phyloP scores from a whole-genome alignment of 2,797 vertebrate genomes.

The Phaenicophaeus curvirostris region DNA sequence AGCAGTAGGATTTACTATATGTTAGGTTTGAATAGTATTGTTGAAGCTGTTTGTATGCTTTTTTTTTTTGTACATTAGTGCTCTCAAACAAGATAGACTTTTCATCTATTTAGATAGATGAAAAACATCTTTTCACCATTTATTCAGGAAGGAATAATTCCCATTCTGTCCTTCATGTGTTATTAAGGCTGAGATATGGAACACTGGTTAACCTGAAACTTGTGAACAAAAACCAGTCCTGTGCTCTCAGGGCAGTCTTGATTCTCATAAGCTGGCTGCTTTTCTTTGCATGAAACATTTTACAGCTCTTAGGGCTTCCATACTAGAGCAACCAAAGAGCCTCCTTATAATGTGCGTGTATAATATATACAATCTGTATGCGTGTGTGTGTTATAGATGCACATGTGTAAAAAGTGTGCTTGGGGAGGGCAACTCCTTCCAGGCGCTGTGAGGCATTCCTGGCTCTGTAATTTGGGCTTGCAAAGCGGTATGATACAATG shows the following conservation, averaged over 20 bases:
- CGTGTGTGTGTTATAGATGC: neutral
- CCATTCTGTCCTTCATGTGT: neutral
- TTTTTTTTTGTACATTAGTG: neutral
- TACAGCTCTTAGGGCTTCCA: too few relatives aligned
- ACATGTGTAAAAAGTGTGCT: fast-evolving
- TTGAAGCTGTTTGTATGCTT: neutral
- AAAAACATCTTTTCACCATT: too few relatives aligned
- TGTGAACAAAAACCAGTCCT: neutral
- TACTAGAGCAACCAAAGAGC: too few relatives aligned
- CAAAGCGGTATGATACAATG: constrained; percentile 85
- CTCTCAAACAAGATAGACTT: neutral
- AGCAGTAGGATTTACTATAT: neutral
- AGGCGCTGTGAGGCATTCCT: constrained; percentile 62
- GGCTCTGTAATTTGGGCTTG: constrained; percentile 78
- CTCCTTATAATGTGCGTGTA: neutral
- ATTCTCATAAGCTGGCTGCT: neutral
- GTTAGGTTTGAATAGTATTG: neutral
- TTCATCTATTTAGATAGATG: neutral
- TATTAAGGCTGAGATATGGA: fast-evolving
- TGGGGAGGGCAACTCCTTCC: constrained; percentile 13
- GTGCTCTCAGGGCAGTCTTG: fast-evolving
- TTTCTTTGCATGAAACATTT: constrained; percentile 48
- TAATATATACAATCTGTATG: neutral
- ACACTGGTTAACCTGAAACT: neutral
- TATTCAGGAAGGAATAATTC: neutral